Evolutionary conservation across 53 echinoderm and acorn worm species (phyloP).

Genomic region (Antedon mediterranea): DNA sequence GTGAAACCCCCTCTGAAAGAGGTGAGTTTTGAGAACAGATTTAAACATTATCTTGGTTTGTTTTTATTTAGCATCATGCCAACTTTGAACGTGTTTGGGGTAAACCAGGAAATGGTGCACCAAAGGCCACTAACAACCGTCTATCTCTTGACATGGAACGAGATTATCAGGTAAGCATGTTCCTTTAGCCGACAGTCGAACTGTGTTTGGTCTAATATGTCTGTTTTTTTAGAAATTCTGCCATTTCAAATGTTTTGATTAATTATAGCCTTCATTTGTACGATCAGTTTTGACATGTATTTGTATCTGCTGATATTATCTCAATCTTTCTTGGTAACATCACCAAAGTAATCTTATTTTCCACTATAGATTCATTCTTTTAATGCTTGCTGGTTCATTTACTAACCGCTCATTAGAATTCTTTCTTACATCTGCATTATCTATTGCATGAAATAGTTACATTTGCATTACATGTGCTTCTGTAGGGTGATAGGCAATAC

Average conservation of each 20-base stretch:
- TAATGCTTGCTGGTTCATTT: no score
- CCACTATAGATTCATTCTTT: no score
- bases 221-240: no score
- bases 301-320: no score
- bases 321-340: no score
- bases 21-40: no score
- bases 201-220: background rate
- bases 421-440: background rate
- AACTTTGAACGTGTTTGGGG: constrained; percentile 53
- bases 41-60: background rate
- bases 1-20: no score
- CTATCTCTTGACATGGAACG: constrained; percentile 21
- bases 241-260: no score
- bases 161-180: constrained; percentile 16
- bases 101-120: constrained; percentile 75
- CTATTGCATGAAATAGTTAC: background rate
- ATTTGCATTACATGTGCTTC: background rate
- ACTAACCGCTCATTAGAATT: no score
- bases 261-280: no score
- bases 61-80: constrained; percentile 39
- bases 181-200: background rate
- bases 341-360: no score
- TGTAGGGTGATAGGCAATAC: constrained; percentile 9
- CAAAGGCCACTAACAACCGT: constrained; percentile 20
- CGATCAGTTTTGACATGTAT: no score